phyloP scores from a whole-genome alignment of 2,888 invertebrate species.

The Nemotelus pantherinus region DNA sequence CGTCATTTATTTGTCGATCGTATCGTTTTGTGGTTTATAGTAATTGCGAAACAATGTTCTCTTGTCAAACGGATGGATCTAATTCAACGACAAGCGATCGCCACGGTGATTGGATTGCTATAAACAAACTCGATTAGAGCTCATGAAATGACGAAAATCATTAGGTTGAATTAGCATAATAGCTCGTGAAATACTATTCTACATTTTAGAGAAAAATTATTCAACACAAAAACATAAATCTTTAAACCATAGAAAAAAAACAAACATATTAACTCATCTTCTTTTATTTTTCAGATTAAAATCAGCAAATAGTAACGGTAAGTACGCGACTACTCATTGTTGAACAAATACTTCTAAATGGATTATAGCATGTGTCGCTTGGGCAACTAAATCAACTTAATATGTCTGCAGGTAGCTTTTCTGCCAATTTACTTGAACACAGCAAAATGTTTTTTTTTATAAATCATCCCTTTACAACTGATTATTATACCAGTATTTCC shows the following conservation, averaged over 20 bases:
- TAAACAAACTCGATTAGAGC: no score
- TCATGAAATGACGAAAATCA: no score
- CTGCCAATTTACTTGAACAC: conserved; percentile 5
- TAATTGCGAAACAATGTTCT: conserved; percentile 41
- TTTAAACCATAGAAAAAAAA: no score
- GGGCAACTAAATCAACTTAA: conserved; percentile 10
- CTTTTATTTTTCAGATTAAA: conserved; percentile 62
- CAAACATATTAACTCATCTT: no score
- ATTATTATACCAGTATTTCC: no score
- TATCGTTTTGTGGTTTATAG: conserved; percentile 39
- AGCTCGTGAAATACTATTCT: no score
- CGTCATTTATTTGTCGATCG: conserved; percentile 18
- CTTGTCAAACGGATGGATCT: conserved; percentile 6
- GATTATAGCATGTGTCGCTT: not conserved
- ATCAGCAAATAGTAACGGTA: conserved; percentile 65
- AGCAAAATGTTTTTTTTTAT: not conserved
- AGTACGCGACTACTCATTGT: conserved; percentile 53
- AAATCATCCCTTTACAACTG: not conserved
- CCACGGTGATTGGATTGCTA: no score
- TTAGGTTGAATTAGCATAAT: no score
- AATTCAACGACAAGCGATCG: not conserved
- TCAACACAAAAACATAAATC: no score
- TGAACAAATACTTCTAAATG: conserved; percentile 8
- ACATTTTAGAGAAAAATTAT: no score
- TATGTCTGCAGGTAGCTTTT: conserved; percentile 5